A percentile compares a stretch with the other conserved stretches of the same genome.
Conservation (phyloP, 2,113 vertebrate species). For the Seriola dumerili region DNA sequence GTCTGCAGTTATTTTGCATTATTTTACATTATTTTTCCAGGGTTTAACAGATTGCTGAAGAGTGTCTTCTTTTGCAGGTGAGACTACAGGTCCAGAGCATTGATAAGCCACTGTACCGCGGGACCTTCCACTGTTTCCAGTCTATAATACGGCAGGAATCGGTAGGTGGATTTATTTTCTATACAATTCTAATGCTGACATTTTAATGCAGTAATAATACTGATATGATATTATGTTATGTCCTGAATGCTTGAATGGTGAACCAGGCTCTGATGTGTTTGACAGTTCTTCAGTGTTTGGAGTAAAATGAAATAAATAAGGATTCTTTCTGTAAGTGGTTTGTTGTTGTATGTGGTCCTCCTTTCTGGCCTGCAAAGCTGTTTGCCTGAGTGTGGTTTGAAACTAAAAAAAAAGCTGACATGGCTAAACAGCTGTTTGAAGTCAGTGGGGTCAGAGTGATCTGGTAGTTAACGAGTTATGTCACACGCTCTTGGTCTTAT, state of each 20-base stretch:
- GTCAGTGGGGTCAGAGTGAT: conserved; percentile 15
- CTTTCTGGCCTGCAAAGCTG: not conserved
- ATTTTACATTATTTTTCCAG: not conserved
- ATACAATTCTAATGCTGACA: not conserved
- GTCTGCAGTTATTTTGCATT: not conserved
- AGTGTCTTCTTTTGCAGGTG: conserved; percentile 85
- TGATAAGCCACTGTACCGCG: conserved; percentile 93
- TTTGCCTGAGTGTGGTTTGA: not conserved
- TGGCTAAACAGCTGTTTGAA: not conserved
- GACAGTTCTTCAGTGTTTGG: not conserved
- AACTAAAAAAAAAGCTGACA: not conserved
- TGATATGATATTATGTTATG: too few species aligned
- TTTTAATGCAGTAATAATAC: not conserved
- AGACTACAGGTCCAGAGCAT: conserved; percentile 94
- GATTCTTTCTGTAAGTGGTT: not conserved
- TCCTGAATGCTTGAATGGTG: not conserved
- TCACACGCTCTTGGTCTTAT: conserved; percentile 16
- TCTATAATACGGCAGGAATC: conserved; percentile 96
- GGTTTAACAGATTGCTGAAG: not conserved
- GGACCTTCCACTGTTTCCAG: conserved; percentile 96
- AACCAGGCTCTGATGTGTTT: not conserved
- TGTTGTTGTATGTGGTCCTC: not conserved
- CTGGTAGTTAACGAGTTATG: not conserved
- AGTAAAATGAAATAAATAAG: not conserved
- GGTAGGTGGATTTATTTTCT: conserved; percentile 83